Evolutionary conservation across 2,888 invertebrate genomes (phyloP).

Genomic region (Clanis bilineata): DNA sequence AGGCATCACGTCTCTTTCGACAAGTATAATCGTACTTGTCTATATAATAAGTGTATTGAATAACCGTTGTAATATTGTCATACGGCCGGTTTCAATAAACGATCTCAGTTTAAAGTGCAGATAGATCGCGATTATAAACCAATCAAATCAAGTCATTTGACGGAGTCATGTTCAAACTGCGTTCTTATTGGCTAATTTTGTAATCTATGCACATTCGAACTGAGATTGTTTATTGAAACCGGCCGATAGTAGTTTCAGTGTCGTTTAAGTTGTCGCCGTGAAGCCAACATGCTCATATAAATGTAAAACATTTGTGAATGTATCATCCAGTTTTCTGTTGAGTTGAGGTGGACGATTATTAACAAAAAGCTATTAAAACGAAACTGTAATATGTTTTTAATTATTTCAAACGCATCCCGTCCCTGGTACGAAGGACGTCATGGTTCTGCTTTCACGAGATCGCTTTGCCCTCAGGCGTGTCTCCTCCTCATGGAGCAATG

Average conservation of each 20-base stretch:
- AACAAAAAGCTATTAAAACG: slow-evolving; percentile 76
- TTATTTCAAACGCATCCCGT: slow-evolving; percentile 20
- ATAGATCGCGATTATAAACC: no score
- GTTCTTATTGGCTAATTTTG: no score
- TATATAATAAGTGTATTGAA: slow-evolving; percentile 3
- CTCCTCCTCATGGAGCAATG: no score
- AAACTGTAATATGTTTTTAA: slow-evolving; percentile 47
- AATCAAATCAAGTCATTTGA: no score
- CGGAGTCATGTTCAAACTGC: no score
- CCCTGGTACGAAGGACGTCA: background rate
- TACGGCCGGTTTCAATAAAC: no score
- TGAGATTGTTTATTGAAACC: no score
- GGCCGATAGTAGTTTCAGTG: slow-evolving; percentile 23
- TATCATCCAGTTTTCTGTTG: slow-evolving; percentile 58
- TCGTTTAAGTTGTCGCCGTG: slow-evolving; percentile 24
- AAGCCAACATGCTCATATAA: slow-evolving; percentile 32
- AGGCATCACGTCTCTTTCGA: background rate
- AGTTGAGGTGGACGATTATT: slow-evolving; percentile 70
- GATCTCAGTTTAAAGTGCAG: no score
- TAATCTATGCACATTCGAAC: no score
- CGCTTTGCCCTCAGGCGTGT: no score
- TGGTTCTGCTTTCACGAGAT: background rate
- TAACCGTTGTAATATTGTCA: background rate
- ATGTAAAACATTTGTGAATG: slow-evolving; percentile 55
- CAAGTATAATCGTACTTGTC: slow-evolving; percentile 4